Percentiles rank a stretch among this genome's conserved stretches.
phyloP scores from a whole-genome alignment of 2,888 invertebrate genomes.

The Euphydryas editha region DNA sequence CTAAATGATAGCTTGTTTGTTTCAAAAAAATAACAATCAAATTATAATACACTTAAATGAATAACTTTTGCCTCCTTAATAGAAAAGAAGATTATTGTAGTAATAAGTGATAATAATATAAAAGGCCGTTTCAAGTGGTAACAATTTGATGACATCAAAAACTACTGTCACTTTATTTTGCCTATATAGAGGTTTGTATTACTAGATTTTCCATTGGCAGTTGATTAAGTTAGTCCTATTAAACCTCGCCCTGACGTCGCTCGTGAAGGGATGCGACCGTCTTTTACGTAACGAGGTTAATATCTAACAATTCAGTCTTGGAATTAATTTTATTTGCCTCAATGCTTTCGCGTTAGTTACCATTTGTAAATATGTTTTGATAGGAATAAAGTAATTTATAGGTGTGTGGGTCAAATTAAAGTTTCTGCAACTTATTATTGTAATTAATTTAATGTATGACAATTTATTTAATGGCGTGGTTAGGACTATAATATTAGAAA shows the following conservation, averaged over 20 bases:
- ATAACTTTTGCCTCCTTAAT: too few species aligned
- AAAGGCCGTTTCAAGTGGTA: too few species aligned
- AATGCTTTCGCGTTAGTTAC: conserved; percentile 6
- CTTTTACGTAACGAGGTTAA: conserved; percentile 68
- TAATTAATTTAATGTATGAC: background rate
- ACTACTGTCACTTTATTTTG: conserved; percentile 11
- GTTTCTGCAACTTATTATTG: background rate
- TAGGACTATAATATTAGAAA: too few species aligned
- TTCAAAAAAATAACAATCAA: too few species aligned
- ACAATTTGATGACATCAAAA: background rate
- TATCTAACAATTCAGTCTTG: conserved; percentile 65
- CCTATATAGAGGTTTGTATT: conserved; percentile 14
- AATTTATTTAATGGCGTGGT: too few species aligned
- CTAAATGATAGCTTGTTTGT: background rate
- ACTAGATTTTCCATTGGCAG: conserved; percentile 25
- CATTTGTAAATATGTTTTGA: conserved; percentile 8
- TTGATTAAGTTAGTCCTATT: conserved; percentile 50
- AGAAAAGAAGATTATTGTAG: too few species aligned
- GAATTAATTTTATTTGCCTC: conserved; percentile 58
- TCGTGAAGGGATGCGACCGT: conserved; percentile 59
- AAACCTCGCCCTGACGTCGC: conserved; percentile 52
- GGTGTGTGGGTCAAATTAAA: background rate
- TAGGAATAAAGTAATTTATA: background rate
- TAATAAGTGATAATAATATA: too few species aligned
- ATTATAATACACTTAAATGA: too few species aligned